Base-by-base conservation (phyloP, 2,797 vertebrate genomes). In the Paratrypauchen microcephalus region DNA sequence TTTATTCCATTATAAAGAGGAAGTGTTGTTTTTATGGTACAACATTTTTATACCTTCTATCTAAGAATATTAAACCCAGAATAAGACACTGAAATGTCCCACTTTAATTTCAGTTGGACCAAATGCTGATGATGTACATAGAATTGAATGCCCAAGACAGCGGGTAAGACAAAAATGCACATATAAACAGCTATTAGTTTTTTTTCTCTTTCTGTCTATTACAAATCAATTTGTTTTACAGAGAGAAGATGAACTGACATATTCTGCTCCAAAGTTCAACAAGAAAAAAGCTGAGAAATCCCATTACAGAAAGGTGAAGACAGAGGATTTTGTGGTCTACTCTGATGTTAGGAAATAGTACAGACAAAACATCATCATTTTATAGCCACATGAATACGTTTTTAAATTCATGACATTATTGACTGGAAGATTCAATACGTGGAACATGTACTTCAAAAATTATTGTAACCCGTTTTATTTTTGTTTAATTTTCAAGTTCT, bases 241-340 rank as follows among this genome's bases (percentile, higher is more conserved):
- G 81, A 47, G 23, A 36, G 69, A 81, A 19, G 75, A 70, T 4
- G 58, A 72, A 2, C n/a, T 2, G 0, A 1, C 80, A 54, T 88
- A 85, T 75, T 80, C 81, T 11, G 41, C 61, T 1, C 0, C 48
- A 1, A 50, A 3, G 3, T 83, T 72, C 36, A 61, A 9, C 1
- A 30, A 3, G 0, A 75, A 30, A n/a, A 75, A 69, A 73, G 0
- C 23, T 11, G n/a, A 36, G 2, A 70, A 24, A 59, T 28, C 32
- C 15, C 13, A 2, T 0, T 54, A 16, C 19, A 74, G 15, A 0
- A 6, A 2, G 18, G 47, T 45, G 5, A 2, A 50, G 19, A 47
- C 26, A 7, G 69, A 78, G 6, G 55, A 69, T 52, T 68, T 79
- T 3, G 54, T 18, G 1, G 41, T 88, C 28, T 88, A 84, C 50